phyloP scores from a whole-genome alignment of 2,888 invertebrate species.

The Leptura quadrifasciata region DNA sequence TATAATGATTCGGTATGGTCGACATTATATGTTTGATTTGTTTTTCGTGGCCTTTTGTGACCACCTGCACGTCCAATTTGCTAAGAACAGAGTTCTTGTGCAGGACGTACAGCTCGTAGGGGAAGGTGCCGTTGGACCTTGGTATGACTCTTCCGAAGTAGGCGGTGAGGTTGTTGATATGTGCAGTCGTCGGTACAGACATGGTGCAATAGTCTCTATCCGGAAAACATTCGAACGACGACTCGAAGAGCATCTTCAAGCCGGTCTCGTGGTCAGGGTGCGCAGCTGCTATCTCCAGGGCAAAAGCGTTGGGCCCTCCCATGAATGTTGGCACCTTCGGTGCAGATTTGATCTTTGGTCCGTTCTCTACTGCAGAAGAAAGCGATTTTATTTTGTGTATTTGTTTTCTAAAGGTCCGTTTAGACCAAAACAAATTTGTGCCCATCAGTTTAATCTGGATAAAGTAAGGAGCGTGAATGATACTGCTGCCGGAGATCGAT shows the following conservation, averaged over 20 bases:
- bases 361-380: neutral
- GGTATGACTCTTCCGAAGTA: slow-evolving; percentile 66
- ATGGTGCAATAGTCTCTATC: slow-evolving; percentile 80
- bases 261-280: slow-evolving; percentile 76
- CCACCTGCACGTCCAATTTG: slow-evolving; percentile 53
- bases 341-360: neutral
- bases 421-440: too few relatives aligned
- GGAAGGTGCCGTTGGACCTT: slow-evolving; percentile 68
- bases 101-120: slow-evolving; percentile 72
- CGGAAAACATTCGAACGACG: slow-evolving; percentile 81
- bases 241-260: slow-evolving; percentile 78
- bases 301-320: slow-evolving; percentile 78
- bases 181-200: slow-evolving; percentile 74
- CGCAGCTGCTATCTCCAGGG: slow-evolving; percentile 79
- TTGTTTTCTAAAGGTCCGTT: too few relatives aligned
- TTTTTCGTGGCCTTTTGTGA: slow-evolving; percentile 44
- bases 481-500: too few relatives aligned
- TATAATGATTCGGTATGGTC: slow-evolving; percentile 57
- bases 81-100: slow-evolving; percentile 69
- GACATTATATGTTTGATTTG: slow-evolving; percentile 56
- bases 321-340: slow-evolving; percentile 55
- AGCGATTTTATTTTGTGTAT: neutral
- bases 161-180: slow-evolving; percentile 45
- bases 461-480: too few relatives aligned
- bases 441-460: too few relatives aligned